Conservation (phyloP, 2,888 invertebrate species). For the Chymomyza amoena region DNA sequence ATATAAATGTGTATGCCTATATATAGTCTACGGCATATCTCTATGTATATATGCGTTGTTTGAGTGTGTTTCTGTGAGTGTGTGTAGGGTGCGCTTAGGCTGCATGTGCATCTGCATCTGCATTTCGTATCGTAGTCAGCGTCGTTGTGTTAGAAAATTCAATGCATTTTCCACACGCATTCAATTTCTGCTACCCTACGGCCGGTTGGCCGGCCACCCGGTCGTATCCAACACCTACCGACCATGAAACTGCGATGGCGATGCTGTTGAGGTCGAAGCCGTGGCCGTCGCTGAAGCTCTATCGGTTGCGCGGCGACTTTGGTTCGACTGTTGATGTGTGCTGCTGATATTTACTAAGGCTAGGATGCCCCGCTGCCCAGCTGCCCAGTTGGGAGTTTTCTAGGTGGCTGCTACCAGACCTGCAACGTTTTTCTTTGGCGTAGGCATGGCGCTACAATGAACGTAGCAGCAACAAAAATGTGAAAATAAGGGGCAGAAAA, state of each 20-base stretch:
- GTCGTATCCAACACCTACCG: background rate
- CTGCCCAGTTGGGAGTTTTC: background rate
- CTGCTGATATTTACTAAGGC: constrained; percentile 15
- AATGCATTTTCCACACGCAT: constrained; percentile 71
- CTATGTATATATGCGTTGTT: background rate
- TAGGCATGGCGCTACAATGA: background rate
- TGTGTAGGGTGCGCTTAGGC: constrained; percentile 4
- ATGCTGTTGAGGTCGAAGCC: background rate
- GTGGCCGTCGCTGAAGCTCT: constrained; percentile 43
- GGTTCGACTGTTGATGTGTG: constrained; percentile 62
- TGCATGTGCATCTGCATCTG: constrained; percentile 70
- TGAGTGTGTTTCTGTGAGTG: constrained; percentile 28
- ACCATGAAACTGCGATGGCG: background rate
- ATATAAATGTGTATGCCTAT: background rate
- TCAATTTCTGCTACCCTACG: constrained; percentile 59
- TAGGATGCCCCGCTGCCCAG: constrained; percentile 18
- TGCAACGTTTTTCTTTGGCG: constrained; percentile 8
- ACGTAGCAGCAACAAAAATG: constrained; percentile 36
- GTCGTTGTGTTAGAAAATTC: constrained; percentile 62
- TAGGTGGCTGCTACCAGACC: constrained; percentile 27
- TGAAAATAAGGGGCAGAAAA: constrained; percentile 58
- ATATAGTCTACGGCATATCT: background rate
- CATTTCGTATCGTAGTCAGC: constrained; percentile 58
- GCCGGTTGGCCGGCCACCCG: too few relatives aligned
- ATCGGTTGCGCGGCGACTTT: constrained; percentile 72